Percentiles rank a stretch among this genome's conserved stretches.
These are phyloP conservation scores for Brachionus manjavacas DNA, from an alignment of 1,140 invertebrate genomes.

Conservation along the genomic window DNA sequence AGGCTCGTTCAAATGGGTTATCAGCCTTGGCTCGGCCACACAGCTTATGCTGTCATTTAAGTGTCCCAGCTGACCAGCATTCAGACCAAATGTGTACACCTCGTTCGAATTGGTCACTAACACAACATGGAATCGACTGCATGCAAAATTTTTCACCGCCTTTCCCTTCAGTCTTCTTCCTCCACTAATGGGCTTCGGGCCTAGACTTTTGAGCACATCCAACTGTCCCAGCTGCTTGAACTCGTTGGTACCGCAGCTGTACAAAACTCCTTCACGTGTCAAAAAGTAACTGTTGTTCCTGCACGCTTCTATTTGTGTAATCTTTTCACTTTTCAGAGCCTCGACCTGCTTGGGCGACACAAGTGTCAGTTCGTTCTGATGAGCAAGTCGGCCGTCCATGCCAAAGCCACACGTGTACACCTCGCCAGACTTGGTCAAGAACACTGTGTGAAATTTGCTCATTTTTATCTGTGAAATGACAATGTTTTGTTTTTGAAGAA, in stretches of 20 bases:
- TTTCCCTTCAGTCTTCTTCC: constrained; percentile 49
- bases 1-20: constrained; percentile 54
- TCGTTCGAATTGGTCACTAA: constrained; percentile 61
- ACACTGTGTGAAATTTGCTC: constrained; percentile 38
- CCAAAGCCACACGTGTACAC: constrained; percentile 63
- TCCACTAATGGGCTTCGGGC: constrained; percentile 58
- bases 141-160: constrained; percentile 60
- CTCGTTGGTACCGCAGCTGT: constrained; percentile 67
- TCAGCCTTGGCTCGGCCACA: constrained; percentile 49
- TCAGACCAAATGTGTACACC: constrained; percentile 67
- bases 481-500: constrained; percentile 21
- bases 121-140: constrained; percentile 66
- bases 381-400: constrained; percentile 67
- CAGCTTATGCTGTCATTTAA: background rate
- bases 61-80: constrained; percentile 68
- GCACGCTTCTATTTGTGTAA: constrained; percentile 56
- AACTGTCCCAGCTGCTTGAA: constrained; percentile 65
- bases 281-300: constrained; percentile 67
- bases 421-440: background rate
- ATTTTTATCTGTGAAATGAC: background rate
- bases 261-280: constrained; percentile 63
- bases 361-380: constrained; percentile 62
- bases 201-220: constrained; percentile 54
- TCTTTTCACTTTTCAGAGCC: constrained; percentile 49
- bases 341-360: constrained; percentile 61